Conservation (phyloP, 1,140 invertebrate species). For the Anoplolepis gracilipes region DNA sequence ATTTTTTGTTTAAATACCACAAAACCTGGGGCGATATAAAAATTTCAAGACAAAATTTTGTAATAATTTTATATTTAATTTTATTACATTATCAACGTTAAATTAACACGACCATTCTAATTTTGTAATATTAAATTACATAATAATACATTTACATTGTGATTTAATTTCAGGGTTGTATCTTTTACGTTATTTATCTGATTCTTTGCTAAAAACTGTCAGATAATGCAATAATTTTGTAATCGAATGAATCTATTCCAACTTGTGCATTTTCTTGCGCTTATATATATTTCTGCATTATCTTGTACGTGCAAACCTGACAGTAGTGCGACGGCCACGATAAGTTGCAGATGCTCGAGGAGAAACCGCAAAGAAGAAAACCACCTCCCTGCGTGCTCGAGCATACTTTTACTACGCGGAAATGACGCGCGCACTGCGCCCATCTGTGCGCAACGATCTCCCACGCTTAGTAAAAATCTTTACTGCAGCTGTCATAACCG, state of each 20-base stretch:
- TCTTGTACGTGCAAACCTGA: background rate
- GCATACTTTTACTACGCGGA: constrained; percentile 18
- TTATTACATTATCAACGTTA: no score
- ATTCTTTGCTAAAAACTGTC: background rate
- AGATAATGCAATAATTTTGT: background rate
- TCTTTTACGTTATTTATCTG: background rate
- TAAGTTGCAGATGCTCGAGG: constrained; percentile 20
- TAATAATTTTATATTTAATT: no score
- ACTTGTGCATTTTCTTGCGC: background rate
- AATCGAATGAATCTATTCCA: background rate
- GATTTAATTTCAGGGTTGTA: background rate
- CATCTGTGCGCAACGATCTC: constrained; percentile 62
- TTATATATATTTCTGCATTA: background rate
- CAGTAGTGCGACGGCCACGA: background rate
- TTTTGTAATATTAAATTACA: background rate
- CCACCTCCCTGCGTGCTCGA: background rate
- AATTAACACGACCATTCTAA: background rate
- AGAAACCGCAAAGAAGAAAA: constrained; percentile 29
- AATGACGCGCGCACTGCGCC: constrained; percentile 19
- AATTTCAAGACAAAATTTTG: background rate
- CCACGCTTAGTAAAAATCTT: constrained; percentile 79
- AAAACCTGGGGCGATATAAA: background rate
- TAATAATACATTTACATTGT: background rate
- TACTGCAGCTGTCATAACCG: constrained; percentile 71
- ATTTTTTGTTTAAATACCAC: background rate